phyloP scores from a whole-genome alignment of 2,797 vertebrate species.

The Heliangelus exortis region DNA sequence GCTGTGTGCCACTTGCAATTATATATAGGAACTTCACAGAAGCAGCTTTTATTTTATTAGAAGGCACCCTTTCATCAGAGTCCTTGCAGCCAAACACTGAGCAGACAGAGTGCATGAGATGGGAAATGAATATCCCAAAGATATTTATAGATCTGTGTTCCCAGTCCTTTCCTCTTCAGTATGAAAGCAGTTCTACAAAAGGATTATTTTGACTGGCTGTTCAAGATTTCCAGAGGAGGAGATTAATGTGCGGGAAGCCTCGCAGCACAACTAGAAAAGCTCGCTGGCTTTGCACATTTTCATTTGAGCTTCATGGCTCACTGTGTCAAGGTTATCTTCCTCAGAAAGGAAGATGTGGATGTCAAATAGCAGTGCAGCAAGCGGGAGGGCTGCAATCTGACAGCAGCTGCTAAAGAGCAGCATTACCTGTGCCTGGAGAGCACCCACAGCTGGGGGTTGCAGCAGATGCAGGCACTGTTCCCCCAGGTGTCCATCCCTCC shows the following conservation, averaged over 20 bases:
- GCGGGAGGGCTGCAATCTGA: background rate
- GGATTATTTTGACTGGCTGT: slow-evolving; percentile 40
- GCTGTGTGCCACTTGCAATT: background rate
- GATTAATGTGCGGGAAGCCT: slow-evolving; percentile 22
- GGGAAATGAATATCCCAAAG: background rate
- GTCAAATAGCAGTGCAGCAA: background rate
- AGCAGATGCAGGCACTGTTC: background rate
- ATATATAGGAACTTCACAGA: background rate
- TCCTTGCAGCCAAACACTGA: background rate
- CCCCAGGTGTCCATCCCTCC: background rate
- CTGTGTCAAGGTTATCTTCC: slow-evolving; percentile 26
- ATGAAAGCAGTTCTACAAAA: background rate
- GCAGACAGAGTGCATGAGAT: background rate
- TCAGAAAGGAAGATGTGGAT: background rate
- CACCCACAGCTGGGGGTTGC: background rate
- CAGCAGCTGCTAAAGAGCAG: background rate
- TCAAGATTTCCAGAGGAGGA: slow-evolving; percentile 46
- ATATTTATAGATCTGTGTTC: slow-evolving; percentile 39
- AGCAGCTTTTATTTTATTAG: background rate
- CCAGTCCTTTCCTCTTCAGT: slow-evolving; percentile 5
- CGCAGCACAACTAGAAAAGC: background rate
- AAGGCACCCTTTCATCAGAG: background rate
- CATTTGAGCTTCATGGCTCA: background rate
- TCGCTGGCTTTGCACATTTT: slow-evolving; percentile 43
- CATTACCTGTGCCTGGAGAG: background rate